Base-by-base conservation (phyloP, 2,113 vertebrate genomes). In the Bos javanicus region DNA sequence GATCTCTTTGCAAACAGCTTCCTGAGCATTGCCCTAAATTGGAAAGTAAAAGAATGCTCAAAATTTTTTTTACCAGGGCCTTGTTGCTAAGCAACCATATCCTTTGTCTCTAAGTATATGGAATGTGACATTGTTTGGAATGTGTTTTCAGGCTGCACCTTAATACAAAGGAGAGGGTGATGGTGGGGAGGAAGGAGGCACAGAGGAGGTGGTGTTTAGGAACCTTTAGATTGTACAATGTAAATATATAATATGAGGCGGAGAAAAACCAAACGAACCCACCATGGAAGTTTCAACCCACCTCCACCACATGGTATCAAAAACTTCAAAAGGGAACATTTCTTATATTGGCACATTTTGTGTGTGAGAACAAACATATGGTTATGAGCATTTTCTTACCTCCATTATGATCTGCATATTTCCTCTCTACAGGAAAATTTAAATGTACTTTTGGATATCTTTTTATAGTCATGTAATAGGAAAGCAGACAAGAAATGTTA, bases 1-100 rank as follows among this genome's bases (percentile, higher is more conserved):
- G 39, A 97, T 98, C 85, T 96, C 97, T 92, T 95, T 91, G 39
- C 91, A 98, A 98, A 98, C 78, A 94, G 26, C 60, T 96, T 96
- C 76, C 91, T 96, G 95, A 95, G 88, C n/a, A 95, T 82, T 97
- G 89, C 33, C 96, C 80, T 76, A 98, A 96, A 98, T 2, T 92
- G 92, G 92, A 97, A 98, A 98, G 97, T 94, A 97, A 98, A 94
- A 97, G 83, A 97, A 98, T 97, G 92, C 97, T 98, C 78, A 94
- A 90, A 8, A 60, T 74, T 97, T 95, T 64, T 98, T 33, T 98
- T 83, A 84, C 86, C 84, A 46, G 64, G 74, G 89, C 43, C 90
- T 96, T 97, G 98, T 99, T 99, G 98, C 99, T 99, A 98, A 97
- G 99, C 98, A 99, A 99, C 99, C 14, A 43, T 93, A 98, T 98